Percentiles rank a stretch among this genome's conserved stretches.
Evolutionary conservation across 2,797 vertebrate species (phyloP).

Genomic region (Melanotaenia maccullochi): DNA sequence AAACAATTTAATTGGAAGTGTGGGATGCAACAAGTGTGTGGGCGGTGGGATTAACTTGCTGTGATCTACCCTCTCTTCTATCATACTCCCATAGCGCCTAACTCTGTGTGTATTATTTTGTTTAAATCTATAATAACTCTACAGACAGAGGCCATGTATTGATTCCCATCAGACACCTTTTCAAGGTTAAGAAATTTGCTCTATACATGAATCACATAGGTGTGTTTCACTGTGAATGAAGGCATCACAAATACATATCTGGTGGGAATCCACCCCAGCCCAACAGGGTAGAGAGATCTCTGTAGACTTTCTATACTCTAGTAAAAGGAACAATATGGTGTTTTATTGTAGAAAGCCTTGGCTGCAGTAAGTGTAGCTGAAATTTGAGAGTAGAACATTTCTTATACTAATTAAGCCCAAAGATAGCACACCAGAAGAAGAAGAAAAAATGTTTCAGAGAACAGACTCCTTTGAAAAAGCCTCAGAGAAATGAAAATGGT

Average conservation of each 20-base stretch:
- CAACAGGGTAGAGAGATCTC: too few species aligned
- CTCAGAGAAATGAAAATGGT: slow-evolving; percentile 32
- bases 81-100: slow-evolving; percentile 7
- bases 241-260: background rate
- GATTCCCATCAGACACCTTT: slow-evolving; percentile 25
- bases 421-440: slow-evolving; percentile 22
- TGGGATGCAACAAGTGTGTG: slow-evolving; percentile 55
- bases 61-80: slow-evolving; percentile 29
- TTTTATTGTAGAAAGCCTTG: slow-evolving; percentile 41
- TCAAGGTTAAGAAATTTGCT: background rate
- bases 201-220: background rate
- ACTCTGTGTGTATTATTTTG: slow-evolving; percentile 12
- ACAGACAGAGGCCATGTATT: slow-evolving; percentile 4
- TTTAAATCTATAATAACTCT: slow-evolving; percentile 19
- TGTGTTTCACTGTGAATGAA: too few species aligned
- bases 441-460: slow-evolving; percentile 30
- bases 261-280: slow-evolving; percentile 29
- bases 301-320: too few species aligned
- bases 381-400: slow-evolving; percentile 37
- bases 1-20: slow-evolving; percentile 75
- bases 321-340: slow-evolving; percentile 30
- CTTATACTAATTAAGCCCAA: slow-evolving; percentile 57
- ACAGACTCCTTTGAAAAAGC: slow-evolving; percentile 37
- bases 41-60: slow-evolving; percentile 44
- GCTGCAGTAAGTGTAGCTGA: slow-evolving; percentile 26